A percentile compares a stretch with the other conserved stretches of the same genome.
Conservation (phyloP, 2,797 vertebrate genomes). For the Halcyon badia region DNA sequence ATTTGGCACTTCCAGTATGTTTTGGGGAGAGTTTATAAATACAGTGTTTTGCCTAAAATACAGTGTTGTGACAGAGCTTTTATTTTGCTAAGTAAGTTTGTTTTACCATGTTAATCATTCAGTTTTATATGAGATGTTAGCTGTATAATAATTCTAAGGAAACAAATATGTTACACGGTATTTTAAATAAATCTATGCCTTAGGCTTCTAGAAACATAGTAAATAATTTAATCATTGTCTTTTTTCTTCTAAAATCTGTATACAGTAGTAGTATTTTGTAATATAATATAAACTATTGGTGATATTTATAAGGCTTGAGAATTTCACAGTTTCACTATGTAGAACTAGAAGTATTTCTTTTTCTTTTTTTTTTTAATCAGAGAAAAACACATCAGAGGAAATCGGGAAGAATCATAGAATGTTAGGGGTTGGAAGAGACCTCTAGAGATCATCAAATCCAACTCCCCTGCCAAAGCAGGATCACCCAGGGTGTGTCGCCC, state of each 20-base stretch:
- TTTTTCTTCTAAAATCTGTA: background rate
- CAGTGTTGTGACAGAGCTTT: slow-evolving; percentile 41
- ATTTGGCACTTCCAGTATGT: slow-evolving; percentile 51
- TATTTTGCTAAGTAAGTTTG: slow-evolving; percentile 33
- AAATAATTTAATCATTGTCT: background rate
- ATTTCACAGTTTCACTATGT: background rate
- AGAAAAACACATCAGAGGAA: background rate
- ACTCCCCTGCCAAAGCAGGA: too few relatives aligned
- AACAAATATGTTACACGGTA: background rate
- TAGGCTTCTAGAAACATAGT: background rate
- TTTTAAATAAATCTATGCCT: background rate
- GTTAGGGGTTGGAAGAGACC: too few relatives aligned
- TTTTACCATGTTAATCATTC: slow-evolving; percentile 35
- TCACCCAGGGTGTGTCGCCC: too few relatives aligned
- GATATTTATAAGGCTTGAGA: background rate
- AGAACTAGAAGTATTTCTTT: background rate
- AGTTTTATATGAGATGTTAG: slow-evolving; percentile 14
- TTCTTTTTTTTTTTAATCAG: background rate
- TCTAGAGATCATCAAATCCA: too few relatives aligned
- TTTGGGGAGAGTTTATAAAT: slow-evolving; percentile 23
- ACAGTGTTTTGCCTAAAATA: slow-evolving; percentile 46
- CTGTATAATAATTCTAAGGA: background rate
- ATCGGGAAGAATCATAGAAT: background rate
- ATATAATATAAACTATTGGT: background rate
- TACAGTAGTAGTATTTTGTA: background rate